phyloP scores from a whole-genome alignment of 2,888 invertebrate species.

The Machimus atricapillus region DNA sequence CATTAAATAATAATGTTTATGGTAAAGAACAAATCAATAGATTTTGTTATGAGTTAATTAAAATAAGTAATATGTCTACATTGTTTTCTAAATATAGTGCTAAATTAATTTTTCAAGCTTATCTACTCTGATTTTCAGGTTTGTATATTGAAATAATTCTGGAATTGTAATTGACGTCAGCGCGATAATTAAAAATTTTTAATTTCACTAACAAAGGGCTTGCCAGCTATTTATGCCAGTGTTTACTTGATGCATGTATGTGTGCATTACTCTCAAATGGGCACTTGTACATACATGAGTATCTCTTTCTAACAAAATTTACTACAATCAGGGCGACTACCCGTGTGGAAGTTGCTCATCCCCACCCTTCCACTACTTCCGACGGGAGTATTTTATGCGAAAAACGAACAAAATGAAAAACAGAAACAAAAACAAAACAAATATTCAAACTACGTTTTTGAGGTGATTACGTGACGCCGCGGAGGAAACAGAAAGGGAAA shows the following conservation, averaged over 20 bases:
- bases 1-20: too few relatives aligned
- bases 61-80: too few relatives aligned
- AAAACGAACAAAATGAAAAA: constrained; percentile 33
- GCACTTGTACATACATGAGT: not conserved
- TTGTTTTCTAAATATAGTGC: too few relatives aligned
- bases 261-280: not conserved
- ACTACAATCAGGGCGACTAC: constrained; percentile 30
- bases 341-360: constrained; percentile 25
- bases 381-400: constrained; percentile 8
- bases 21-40: too few relatives aligned
- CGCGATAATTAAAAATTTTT: not conserved
- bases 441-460: constrained; percentile 36
- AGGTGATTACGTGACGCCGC: constrained; percentile 44
- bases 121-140: not conserved
- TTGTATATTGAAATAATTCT: not conserved
- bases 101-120: not conserved
- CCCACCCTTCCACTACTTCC: constrained; percentile 1
- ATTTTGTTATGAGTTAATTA: too few relatives aligned
- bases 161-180: not conserved
- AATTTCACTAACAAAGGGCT: not conserved
- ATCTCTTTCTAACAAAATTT: constrained; percentile 24
- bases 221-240: not conserved
- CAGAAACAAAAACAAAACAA: constrained; percentile 20
- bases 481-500: constrained; percentile 35
- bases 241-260: not conserved